Percentiles rank a stretch among this genome's conserved stretches.
Evolutionary conservation across 2,888 invertebrate species (phyloP).

Genomic region (Perithous albicinctus): DNA sequence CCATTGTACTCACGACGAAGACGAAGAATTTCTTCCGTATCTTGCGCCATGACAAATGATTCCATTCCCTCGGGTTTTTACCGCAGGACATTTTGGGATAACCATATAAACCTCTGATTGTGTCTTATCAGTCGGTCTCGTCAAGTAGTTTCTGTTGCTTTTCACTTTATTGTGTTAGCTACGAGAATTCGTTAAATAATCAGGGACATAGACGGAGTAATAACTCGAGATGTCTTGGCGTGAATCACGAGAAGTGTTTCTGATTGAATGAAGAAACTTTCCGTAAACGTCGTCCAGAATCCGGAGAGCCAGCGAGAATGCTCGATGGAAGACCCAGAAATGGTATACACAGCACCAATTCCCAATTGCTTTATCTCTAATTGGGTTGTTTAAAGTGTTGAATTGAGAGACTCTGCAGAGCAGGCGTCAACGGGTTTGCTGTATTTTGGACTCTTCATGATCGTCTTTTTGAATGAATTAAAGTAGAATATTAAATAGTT

Average conservation of each 20-base stretch:
- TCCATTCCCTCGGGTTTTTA: conserved; percentile 22
- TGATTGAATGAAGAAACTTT: conserved; percentile 67
- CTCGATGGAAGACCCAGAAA: conserved; percentile 5
- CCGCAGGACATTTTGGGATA: conserved; percentile 21
- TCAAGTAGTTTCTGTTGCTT: conserved; percentile 26
- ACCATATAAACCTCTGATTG: conserved; percentile 36
- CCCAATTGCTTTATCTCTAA: conserved; percentile 62
- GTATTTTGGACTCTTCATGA: neutral
- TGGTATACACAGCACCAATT: conserved; percentile 44
- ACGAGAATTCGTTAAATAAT: conserved; percentile 58
- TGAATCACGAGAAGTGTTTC: conserved; percentile 50
- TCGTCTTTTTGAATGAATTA: conserved; percentile 27
- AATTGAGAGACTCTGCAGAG: conserved; percentile 38
- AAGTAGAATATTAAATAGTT: conserved; percentile 46
- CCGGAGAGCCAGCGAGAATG: conserved; percentile 5
- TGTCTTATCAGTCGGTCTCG: conserved; percentile 33
- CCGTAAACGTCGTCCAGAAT: conserved; percentile 52
- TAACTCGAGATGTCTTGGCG: conserved; percentile 50
- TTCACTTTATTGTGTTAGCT: conserved; percentile 1
- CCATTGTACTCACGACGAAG: no score
- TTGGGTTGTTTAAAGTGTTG: conserved; percentile 65
- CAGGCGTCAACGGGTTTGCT: neutral
- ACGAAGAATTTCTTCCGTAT: no score
- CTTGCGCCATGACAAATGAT: conserved; percentile 12
- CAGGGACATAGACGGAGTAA: conserved; percentile 16